Percentiles rank a stretch among this genome's conserved stretches.
phyloP scores from a whole-genome alignment of 2,797 vertebrate species.

The Spondyliosoma cantharus region DNA sequence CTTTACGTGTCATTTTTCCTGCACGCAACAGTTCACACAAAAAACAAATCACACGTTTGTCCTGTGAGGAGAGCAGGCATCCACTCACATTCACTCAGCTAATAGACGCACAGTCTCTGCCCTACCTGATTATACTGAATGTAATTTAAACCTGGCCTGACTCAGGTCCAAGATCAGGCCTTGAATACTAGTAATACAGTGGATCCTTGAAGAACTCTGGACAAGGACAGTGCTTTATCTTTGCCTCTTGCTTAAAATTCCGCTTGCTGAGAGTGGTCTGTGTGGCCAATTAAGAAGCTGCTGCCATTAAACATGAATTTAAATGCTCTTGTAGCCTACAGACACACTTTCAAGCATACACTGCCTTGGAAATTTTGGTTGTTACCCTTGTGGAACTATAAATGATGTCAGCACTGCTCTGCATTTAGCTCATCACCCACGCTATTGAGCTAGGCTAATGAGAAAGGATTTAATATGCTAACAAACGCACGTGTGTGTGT shows the following conservation, averaged over 20 bases:
- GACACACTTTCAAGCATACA: slow-evolving; percentile 32
- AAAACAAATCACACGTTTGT: slow-evolving; percentile 1
- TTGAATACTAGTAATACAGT: background rate
- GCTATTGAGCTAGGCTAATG: slow-evolving; percentile 66
- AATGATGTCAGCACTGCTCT: slow-evolving; percentile 59
- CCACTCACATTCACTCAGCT: background rate
- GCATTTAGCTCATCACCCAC: slow-evolving; percentile 61
- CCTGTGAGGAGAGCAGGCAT: slow-evolving; percentile 6
- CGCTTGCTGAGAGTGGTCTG: slow-evolving; percentile 2
- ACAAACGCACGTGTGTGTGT: slow-evolving; percentile 47
- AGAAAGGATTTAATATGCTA: slow-evolving; percentile 70
- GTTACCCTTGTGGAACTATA: slow-evolving; percentile 53
- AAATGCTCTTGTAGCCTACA: slow-evolving; percentile 35
- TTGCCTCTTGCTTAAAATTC: slow-evolving; percentile 3
- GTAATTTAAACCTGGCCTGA: slow-evolving; percentile 8
- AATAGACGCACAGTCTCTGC: background rate
- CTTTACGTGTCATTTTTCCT: background rate
- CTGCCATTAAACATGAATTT: slow-evolving; percentile 34
- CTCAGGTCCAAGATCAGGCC: background rate
- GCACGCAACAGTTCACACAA: background rate
- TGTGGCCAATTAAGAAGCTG: slow-evolving; percentile 29
- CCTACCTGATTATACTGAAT: background rate
- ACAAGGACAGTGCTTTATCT: background rate
- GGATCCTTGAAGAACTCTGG: background rate
- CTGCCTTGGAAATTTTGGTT: slow-evolving; percentile 42